Evolutionary conservation across 1,140 invertebrate species (phyloP).

Genomic region (Telenomus remus): DNA sequence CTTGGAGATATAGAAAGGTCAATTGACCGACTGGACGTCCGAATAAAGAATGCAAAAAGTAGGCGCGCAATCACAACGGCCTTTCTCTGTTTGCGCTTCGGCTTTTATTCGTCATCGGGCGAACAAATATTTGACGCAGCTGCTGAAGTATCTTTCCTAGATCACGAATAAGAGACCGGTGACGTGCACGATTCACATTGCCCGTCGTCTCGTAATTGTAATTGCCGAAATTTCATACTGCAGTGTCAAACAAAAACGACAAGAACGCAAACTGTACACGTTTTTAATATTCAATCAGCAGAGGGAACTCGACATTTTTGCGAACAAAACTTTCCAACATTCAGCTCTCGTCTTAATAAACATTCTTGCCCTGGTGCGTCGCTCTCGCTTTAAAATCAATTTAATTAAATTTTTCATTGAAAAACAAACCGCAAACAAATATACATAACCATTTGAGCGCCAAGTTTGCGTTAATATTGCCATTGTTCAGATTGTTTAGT

Average conservation of each 20-base stretch:
- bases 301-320: slow-evolving; percentile 16
- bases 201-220: no score
- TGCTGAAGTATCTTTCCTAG: slow-evolving; percentile 40
- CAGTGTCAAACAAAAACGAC: neutral
- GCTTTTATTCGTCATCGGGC: neutral
- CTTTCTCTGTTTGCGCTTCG: neutral
- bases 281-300: slow-evolving; percentile 23
- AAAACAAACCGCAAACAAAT: no score
- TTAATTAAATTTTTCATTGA: slow-evolving; percentile 31
- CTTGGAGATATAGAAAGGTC: no score
- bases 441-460: no score
- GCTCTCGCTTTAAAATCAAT: slow-evolving; percentile 14
- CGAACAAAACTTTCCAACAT: slow-evolving; percentile 2
- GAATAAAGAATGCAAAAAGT: no score
- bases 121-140: slow-evolving; percentile 44
- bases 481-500: no score
- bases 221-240: neutral
- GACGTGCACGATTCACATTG: slow-evolving; percentile 6
- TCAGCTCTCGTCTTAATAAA: no score
- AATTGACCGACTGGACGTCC: no score
- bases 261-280: slow-evolving; percentile 27
- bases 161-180: slow-evolving; percentile 32
- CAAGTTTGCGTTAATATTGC: no score
- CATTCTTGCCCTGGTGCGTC: slow-evolving; percentile 24
- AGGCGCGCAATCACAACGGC: no score